Percentiles rank a stretch among this genome's conserved stretches.
Evolutionary conservation across 2,888 invertebrate genomes (phyloP).

Genomic region (Aspidiotus destructor): DNA sequence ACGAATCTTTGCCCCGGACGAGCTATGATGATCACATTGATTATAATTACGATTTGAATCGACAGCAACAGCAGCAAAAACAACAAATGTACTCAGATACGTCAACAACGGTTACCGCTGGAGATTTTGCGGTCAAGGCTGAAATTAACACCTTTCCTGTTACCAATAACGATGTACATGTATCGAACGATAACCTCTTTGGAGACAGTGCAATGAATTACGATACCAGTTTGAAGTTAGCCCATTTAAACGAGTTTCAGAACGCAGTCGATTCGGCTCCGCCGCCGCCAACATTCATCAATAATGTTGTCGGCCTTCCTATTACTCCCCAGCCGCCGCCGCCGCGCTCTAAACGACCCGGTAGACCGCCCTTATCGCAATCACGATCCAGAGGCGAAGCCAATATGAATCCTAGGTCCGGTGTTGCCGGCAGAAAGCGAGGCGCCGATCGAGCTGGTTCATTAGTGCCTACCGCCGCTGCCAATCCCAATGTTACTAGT

Average conservation of each 20-base stretch:
- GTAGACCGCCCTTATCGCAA: neutral
- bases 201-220: no score
- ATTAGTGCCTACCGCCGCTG: neutral
- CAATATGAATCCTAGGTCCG: neutral
- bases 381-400: conserved; percentile 8
- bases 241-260: no score
- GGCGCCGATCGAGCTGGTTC: neutral
- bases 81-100: neutral
- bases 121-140: no score
- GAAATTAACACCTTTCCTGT: no score
- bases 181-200: no score
- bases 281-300: no score
- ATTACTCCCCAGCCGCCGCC: neutral
- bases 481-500: neutral
- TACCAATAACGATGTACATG: no score
- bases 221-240: no score
- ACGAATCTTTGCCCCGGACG: conserved; percentile 3
- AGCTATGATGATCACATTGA: conserved; percentile 10
- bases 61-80: neutral
- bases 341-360: neutral
- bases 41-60: conserved; percentile 19
- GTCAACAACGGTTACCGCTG: no score
- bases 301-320: no score
- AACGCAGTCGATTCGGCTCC: no score
- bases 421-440: conserved; percentile 4